A percentile compares a stretch with the other conserved stretches of the same genome.
phyloP scores from a whole-genome alignment of 2,113 vertebrate species.

The Eurypyga helias region DNA sequence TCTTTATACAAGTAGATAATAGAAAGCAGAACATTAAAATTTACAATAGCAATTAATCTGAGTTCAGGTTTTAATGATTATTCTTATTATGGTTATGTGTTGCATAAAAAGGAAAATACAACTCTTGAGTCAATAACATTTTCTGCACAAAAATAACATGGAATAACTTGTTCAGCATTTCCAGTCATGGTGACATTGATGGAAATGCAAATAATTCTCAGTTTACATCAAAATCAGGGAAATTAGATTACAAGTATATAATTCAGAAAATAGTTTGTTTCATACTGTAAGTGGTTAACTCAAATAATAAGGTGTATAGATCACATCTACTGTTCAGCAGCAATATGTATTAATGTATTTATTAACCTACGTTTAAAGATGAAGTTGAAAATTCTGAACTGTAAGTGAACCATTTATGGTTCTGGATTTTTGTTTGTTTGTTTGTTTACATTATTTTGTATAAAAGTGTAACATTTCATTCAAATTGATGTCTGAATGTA shows the following conservation, averaged over 20 bases:
- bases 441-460: not conserved
- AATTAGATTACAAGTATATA: not conserved
- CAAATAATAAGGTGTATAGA: not conserved
- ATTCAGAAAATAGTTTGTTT: not conserved
- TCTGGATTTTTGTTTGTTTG: not conserved
- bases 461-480: not conserved
- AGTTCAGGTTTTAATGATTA: not conserved
- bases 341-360: not conserved
- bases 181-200: not conserved
- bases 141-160: not conserved
- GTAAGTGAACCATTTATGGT: not conserved
- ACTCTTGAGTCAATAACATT: not conserved
- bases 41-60: not conserved
- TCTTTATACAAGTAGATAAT: not conserved
- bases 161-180: not conserved
- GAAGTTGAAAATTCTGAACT: not conserved
- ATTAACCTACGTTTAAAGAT: not conserved
- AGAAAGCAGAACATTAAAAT: not conserved
- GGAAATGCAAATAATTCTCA: conserved; percentile 7
- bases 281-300: not conserved
- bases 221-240: not conserved
- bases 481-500: not conserved
- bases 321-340: not conserved
- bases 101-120: not conserved
- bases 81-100: not conserved